A percentile compares a stretch with the other conserved stretches of the same genome.
Conservation (phyloP, 2,113 vertebrate genomes). For the Desmodus rotundus region DNA sequence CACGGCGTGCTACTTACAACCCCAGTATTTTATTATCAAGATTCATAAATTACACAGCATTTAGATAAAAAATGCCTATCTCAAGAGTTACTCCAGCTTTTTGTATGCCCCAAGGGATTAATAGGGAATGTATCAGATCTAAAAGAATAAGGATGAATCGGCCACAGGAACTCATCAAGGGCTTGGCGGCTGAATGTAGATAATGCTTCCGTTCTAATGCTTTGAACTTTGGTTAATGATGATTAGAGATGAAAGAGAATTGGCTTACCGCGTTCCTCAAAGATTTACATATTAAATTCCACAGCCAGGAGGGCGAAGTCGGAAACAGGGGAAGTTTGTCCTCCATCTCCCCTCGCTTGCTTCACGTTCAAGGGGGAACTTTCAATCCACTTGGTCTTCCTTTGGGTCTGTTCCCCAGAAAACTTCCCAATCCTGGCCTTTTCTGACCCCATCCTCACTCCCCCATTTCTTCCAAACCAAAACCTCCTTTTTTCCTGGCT, state of each 20-base stretch:
- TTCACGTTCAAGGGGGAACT: neutral
- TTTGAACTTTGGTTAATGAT: slow-evolving; percentile 64
- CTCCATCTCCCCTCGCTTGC: neutral
- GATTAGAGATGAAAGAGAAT: slow-evolving; percentile 71
- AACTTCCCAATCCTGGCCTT: neutral
- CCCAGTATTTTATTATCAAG: slow-evolving; percentile 55
- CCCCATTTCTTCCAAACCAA: neutral
- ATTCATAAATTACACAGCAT: slow-evolving; percentile 53
- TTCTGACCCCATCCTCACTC: neutral
- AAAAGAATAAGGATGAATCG: slow-evolving; percentile 43
- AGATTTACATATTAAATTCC: slow-evolving; percentile 38
- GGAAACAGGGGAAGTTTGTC: neutral
- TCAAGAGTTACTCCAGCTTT: slow-evolving; percentile 42
- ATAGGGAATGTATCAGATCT: slow-evolving; percentile 48
- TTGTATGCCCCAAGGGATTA: slow-evolving; percentile 51
- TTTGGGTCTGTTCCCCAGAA: neutral
- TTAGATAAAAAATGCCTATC: slow-evolving; percentile 39
- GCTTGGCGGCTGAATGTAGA: slow-evolving; percentile 23
- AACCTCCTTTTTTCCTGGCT: neutral
- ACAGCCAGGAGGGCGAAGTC: slow-evolving; percentile 40
- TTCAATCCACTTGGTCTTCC: neutral
- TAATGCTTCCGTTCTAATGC: slow-evolving; percentile 55
- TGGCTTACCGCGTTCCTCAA: neutral
- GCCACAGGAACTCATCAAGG: slow-evolving; percentile 48
- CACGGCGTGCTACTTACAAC: neutral